A percentile compares a stretch with the other conserved stretches of the same genome.
Evolutionary conservation across 2,113 vertebrate genomes (phyloP).

Genomic region (Microcebus lehilahytsara): DNA sequence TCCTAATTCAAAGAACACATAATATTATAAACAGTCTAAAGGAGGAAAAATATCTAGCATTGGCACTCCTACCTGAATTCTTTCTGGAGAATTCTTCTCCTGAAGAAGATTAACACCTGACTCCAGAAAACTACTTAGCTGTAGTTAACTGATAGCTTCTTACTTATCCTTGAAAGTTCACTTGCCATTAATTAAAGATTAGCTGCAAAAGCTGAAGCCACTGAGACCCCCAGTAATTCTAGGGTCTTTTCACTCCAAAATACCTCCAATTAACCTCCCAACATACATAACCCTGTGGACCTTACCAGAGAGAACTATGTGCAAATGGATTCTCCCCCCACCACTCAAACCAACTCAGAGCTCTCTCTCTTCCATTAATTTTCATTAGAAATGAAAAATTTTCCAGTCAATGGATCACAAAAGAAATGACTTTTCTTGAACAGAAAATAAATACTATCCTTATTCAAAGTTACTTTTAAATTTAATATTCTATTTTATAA

Average conservation of each 20-base stretch:
- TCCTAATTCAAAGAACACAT: not conserved
- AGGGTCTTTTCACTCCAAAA: not conserved
- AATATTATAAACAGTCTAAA: not conserved
- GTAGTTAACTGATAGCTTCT: not conserved
- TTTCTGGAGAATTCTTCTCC: not conserved
- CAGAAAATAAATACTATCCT: conserved; percentile 1
- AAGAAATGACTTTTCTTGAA: not conserved
- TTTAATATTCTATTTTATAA: conserved; percentile 12
- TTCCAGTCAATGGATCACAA: not conserved
- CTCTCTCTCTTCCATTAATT: not conserved
- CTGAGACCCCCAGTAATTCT: not conserved
- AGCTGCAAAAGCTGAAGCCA: not conserved
- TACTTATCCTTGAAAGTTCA: not conserved
- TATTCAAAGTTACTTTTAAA: conserved; percentile 49
- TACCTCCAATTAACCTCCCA: not conserved
- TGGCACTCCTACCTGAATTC: not conserved
- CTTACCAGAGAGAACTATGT: not conserved
- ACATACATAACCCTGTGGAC: not conserved
- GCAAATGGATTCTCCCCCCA: not conserved
- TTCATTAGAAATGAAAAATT: not conserved
- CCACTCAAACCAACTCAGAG: not conserved
- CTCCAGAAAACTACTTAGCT: conserved; percentile 28
- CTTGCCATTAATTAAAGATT: not conserved
- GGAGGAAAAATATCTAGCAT: not conserved
- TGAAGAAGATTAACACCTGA: not conserved